phyloP scores from a whole-genome alignment of 2,797 vertebrate genomes.

The Lagodon rhomboides region DNA sequence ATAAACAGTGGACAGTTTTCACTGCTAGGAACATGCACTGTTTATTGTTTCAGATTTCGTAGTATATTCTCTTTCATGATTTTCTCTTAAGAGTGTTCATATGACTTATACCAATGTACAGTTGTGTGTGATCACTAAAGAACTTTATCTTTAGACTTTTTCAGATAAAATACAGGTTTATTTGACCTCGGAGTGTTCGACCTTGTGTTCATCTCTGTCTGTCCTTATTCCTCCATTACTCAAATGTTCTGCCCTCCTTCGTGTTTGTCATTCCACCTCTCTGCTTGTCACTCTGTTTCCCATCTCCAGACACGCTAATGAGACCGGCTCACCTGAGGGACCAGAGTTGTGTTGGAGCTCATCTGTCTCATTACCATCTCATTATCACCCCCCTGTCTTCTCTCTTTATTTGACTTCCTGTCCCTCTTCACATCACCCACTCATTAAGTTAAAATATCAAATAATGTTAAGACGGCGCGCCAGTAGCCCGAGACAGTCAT shows the following conservation, averaged over 20 bases:
- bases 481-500: neutral
- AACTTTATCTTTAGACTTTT: too few species aligned
- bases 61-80: too few species aligned
- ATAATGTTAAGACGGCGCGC: slow-evolving; percentile 29
- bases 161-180: too few species aligned
- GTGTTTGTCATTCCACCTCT: slow-evolving; percentile 48
- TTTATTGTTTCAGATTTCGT: neutral
- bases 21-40: neutral
- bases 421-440: slow-evolving; percentile 34
- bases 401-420: slow-evolving; percentile 45
- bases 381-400: slow-evolving; percentile 72
- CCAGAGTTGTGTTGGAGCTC: slow-evolving; percentile 67
- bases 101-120: too few species aligned
- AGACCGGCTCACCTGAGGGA: slow-evolving; percentile 79
- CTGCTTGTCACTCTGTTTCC: slow-evolving; percentile 57
- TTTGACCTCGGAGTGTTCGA: neutral
- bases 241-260: slow-evolving; percentile 7
- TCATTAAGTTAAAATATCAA: slow-evolving; percentile 58
- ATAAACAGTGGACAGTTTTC: neutral
- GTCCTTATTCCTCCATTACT: slow-evolving; percentile 13
- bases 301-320: slow-evolving; percentile 75
- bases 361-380: slow-evolving; percentile 80
- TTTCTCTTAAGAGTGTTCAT: too few species aligned
- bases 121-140: too few species aligned
- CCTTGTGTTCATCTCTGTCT: slow-evolving; percentile 19